A percentile compares a stretch with the other conserved stretches of the same genome.
Conservation (phyloP, 2,797 vertebrate species). For the Trematomus bernacchii region DNA sequence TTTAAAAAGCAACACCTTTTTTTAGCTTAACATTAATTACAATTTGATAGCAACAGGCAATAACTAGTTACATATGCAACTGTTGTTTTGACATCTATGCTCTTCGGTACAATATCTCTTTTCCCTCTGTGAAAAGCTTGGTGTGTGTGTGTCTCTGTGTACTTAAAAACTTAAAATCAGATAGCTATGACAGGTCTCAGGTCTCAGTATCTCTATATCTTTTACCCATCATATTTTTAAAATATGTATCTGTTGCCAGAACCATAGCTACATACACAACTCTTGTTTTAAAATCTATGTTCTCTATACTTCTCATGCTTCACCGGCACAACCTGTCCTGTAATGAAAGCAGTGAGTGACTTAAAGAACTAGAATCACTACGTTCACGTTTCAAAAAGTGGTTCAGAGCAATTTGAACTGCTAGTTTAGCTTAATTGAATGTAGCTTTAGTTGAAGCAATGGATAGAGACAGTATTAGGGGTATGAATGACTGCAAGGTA, state of each 20-base stretch:
- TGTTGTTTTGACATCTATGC: no score
- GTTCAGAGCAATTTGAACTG: neutral
- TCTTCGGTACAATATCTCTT: no score
- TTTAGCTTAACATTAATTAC: neutral
- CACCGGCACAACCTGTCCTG: neutral
- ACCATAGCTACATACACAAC: no score
- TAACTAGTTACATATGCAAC: no score
- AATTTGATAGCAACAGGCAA: no score
- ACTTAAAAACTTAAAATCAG: no score
- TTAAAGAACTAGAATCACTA: neutral
- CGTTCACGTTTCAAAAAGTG: neutral
- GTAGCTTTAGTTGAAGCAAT: neutral
- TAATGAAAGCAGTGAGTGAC: slow-evolving; percentile 1
- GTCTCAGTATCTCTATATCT: no score
- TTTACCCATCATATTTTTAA: no score
- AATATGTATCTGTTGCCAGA: no score
- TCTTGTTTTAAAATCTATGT: neutral
- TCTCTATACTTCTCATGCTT: neutral
- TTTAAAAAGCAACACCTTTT: neutral
- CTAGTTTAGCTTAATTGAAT: neutral
- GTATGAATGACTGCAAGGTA: neutral
- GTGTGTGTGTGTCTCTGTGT: no score
- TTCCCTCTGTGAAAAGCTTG: no score
- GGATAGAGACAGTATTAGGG: neutral
- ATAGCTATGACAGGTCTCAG: no score